Percentiles rank a stretch among this genome's conserved stretches.
phyloP scores from a whole-genome alignment of 1,140 invertebrate genomes.

The Cotesia glomerata region DNA sequence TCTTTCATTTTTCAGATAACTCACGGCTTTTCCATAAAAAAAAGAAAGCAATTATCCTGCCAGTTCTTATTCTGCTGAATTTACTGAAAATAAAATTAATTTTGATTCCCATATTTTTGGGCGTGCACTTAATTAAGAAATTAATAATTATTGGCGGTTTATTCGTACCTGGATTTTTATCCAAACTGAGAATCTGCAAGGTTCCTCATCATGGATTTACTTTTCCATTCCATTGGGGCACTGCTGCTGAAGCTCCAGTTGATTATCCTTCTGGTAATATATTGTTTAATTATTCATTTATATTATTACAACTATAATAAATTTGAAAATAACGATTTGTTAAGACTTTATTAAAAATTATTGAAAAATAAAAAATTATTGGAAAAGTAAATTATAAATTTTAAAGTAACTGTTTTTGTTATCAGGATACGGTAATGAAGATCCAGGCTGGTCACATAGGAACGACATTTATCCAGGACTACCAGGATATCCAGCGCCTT shows the following conservation, averaged over 20 bases:
- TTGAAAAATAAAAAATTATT: not conserved
- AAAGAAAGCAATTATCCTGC: constrained; percentile 69
- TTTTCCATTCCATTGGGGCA: constrained; percentile 50
- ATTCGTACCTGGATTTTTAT: constrained; percentile 67
- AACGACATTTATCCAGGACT: constrained; percentile 46
- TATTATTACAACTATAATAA: too few species aligned
- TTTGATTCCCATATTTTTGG: constrained; percentile 68
- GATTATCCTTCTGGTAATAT: constrained; percentile 56
- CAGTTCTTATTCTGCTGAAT: constrained; percentile 68
- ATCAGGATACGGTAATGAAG: constrained; percentile 55
- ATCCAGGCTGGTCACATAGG: constrained; percentile 53
- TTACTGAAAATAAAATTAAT: constrained; percentile 70
- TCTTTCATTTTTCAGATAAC: constrained; percentile 33
- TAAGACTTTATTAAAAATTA: too few species aligned
- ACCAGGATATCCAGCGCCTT: constrained; percentile 24
- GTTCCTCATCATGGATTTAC: constrained; percentile 42
- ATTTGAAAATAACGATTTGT: too few species aligned
- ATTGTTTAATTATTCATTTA: too few species aligned
- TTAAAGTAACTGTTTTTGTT: constrained; percentile 16
- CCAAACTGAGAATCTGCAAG: constrained; percentile 71
- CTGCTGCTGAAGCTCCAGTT: constrained; percentile 51
- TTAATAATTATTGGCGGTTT: constrained; percentile 69
- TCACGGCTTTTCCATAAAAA: constrained; percentile 61
- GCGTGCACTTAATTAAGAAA: constrained; percentile 74
- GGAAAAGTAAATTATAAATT: not conserved